Percentiles rank a stretch among this genome's conserved stretches.
phyloP scores from a whole-genome alignment of 2,113 vertebrate species.

The Notechis scutatus region DNA sequence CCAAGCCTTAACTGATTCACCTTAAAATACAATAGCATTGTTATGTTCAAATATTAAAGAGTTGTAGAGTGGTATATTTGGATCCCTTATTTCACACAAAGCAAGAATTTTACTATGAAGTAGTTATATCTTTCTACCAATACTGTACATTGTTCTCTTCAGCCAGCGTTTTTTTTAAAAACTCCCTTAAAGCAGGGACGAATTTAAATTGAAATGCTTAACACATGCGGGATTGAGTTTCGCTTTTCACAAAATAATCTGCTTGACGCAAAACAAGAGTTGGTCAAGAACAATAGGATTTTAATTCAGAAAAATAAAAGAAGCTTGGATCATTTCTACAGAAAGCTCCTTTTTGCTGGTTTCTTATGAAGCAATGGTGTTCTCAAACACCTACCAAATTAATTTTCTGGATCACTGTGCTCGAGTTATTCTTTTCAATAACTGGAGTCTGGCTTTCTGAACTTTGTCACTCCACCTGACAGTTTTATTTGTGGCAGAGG shows the following conservation, averaged over 20 bases:
- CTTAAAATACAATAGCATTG: background rate
- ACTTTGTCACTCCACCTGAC: slow-evolving; percentile 77
- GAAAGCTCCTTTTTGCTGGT: slow-evolving; percentile 66
- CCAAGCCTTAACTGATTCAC: background rate
- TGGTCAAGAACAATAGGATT: slow-evolving; percentile 45
- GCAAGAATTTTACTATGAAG: background rate
- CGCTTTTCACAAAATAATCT: slow-evolving; percentile 37
- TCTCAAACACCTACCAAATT: slow-evolving; percentile 75
- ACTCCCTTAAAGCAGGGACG: background rate
- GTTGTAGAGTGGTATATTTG: background rate
- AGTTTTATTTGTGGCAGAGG: slow-evolving; percentile 80
- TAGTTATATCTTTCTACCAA: background rate
- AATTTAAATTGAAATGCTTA: background rate
- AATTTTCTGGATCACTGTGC: slow-evolving; percentile 84
- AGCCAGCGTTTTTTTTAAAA: background rate
- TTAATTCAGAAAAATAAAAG: slow-evolving; percentile 54
- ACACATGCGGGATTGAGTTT: background rate
- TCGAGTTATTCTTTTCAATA: slow-evolving; percentile 75
- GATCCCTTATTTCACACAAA: background rate
- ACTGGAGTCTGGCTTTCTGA: slow-evolving; percentile 71
- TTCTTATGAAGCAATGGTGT: slow-evolving; percentile 70
- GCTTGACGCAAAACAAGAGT: slow-evolving; percentile 54
- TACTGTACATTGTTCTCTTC: background rate
- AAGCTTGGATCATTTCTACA: slow-evolving; percentile 61
- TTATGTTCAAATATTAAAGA: background rate